Percentiles rank a stretch among this genome's conserved stretches.
These are phyloP conservation scores for Ligdia adustata DNA, from an alignment of 2,888 invertebrate species.

Conservation along the genomic window DNA sequence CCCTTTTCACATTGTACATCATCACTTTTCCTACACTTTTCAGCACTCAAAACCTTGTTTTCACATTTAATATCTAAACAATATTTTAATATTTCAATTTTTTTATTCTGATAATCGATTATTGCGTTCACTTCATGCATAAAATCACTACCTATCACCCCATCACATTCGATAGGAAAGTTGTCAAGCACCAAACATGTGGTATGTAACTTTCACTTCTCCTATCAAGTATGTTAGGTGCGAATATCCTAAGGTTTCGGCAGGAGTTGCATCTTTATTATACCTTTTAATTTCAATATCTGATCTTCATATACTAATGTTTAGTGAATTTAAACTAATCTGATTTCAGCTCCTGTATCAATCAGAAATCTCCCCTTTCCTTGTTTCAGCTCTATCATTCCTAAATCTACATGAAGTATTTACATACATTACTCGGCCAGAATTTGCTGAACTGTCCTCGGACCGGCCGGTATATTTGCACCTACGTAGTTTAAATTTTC, in stretches of 20 bases:
- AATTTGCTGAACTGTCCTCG: neutral
- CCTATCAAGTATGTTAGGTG: neutral
- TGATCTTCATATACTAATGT: neutral
- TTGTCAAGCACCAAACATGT: neutral
- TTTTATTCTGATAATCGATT: neutral
- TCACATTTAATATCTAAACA: too few species aligned
- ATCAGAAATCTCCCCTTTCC: neutral
- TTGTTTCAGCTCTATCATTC: neutral
- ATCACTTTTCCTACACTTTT: too few species aligned
- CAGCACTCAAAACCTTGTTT: too few species aligned
- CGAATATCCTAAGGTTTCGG: neutral
- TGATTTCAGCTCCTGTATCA: neutral
- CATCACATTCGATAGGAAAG: conserved; percentile 1
- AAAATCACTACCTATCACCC: neutral
- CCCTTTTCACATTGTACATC: too few species aligned
- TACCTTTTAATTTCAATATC: neutral
- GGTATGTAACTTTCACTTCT: neutral
- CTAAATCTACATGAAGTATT: neutral
- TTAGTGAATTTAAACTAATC: neutral
- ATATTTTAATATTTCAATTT: too few species aligned
- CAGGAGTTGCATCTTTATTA: neutral
- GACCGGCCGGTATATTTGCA: neutral
- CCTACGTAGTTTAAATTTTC: neutral
- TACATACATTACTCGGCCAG: neutral
- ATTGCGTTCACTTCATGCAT: neutral